Conservation (phyloP, 2,113 vertebrate genomes). For the Pelmatolapia mariae region DNA sequence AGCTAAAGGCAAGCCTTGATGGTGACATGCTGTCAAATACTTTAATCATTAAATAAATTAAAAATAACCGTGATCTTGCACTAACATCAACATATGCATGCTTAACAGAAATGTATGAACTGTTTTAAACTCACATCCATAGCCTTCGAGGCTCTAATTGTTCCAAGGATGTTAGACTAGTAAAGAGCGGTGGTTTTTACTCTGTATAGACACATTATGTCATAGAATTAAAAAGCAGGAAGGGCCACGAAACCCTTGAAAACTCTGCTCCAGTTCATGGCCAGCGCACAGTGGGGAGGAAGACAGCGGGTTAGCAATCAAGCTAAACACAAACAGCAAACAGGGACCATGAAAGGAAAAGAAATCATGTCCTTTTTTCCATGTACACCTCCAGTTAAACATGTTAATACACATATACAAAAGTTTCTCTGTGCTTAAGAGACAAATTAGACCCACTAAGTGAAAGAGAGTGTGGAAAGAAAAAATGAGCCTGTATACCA, state of each 20-base stretch:
- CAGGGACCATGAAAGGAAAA: slow-evolving; percentile 46
- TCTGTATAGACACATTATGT: not conserved
- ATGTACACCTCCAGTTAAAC: slow-evolving; percentile 26
- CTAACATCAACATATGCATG: not conserved
- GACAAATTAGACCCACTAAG: not conserved
- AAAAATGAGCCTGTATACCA: not conserved
- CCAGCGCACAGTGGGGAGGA: slow-evolving; percentile 3
- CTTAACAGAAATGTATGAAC: not conserved
- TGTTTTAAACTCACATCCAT: not conserved
- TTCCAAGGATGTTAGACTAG: not conserved
- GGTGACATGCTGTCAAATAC: not conserved
- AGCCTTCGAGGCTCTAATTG: not conserved
- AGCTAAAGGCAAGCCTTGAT: not conserved
- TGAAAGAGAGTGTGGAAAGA: slow-evolving; percentile 1
- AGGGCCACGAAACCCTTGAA: slow-evolving; percentile 23
- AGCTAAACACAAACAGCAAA: slow-evolving; percentile 56
- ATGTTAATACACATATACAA: slow-evolving; percentile 12
- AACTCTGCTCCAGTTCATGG: slow-evolving; percentile 30
- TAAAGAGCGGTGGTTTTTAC: not conserved
- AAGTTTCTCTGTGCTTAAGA: slow-evolving; percentile 12
- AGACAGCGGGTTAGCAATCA: slow-evolving; percentile 47
- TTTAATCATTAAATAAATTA: not conserved
- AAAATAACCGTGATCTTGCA: not conserved
- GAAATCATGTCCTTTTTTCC: slow-evolving; percentile 50
- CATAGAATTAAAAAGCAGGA: slow-evolving; percentile 22